These are phyloP conservation scores for Myotis daubentonii DNA, from an alignment of 2,797 vertebrate species.

Conservation along the genomic window DNA sequence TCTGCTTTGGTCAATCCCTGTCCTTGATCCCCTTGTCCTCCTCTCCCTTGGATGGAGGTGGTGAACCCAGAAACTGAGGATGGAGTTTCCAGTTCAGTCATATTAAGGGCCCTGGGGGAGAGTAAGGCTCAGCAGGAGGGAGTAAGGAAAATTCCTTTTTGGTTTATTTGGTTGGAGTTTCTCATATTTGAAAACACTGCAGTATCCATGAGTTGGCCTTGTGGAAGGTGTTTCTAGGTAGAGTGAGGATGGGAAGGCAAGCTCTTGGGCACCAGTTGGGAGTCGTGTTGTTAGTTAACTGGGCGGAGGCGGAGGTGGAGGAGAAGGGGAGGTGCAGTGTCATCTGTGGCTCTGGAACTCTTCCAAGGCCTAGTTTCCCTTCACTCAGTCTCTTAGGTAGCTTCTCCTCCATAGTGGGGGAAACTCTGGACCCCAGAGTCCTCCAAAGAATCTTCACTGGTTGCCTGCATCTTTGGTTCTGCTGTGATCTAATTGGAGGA, in stretches of 20 bases:
- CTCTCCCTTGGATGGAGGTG: constrained; percentile 68
- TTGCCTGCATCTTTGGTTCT: constrained; percentile 77
- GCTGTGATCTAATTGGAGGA: constrained; percentile 73
- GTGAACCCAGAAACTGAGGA: constrained; percentile 59
- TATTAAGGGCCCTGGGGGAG: constrained; percentile 43
- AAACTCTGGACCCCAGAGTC: constrained; percentile 52
- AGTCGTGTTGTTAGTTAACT: constrained; percentile 15
- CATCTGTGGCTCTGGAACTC: constrained; percentile 10
- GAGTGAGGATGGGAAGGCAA: neutral
- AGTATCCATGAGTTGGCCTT: constrained; percentile 68
- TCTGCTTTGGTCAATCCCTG: constrained; percentile 62
- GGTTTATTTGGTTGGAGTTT: constrained; percentile 60
- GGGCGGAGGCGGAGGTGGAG: neutral
- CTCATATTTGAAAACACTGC: constrained; percentile 70
- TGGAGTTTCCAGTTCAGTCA: constrained; percentile 43
- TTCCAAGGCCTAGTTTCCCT: constrained; percentile 25
- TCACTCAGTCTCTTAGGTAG: constrained; percentile 55
- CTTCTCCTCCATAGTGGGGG: constrained; percentile 51
- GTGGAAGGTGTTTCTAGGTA: constrained; percentile 65
- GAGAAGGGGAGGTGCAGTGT: neutral
- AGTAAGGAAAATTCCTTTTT: constrained; percentile 55
- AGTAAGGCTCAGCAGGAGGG: constrained; percentile 52
- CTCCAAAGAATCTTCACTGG: constrained; percentile 79
- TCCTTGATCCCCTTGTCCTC: constrained; percentile 64
- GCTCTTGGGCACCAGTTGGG: neutral